Base-by-base conservation (phyloP, 1,140 invertebrate species). In the Berghia stephanieae region DNA sequence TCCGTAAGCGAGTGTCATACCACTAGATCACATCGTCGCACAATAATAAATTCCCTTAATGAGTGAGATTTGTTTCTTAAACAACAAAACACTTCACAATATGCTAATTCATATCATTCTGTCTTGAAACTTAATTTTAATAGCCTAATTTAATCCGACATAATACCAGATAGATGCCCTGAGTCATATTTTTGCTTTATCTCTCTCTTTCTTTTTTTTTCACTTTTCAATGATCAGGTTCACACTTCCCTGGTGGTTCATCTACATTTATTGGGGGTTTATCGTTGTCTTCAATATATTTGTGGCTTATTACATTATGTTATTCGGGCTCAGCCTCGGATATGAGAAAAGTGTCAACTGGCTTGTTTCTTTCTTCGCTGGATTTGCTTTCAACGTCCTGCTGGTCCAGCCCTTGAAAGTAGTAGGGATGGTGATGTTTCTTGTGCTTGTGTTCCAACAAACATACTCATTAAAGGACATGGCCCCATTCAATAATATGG, bases 281-380 rank as follows among this genome's bases (percentile, higher is more conserved):
- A 55, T 78, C 13, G 8, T 83, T 1, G 6, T 60, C 1, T 55
- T 67, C 10, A 76, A 79, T 16, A 4, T 84, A 5, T 42, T 78
- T 24, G 75, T 72, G 13, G 80, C 85, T 1, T 84, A 81, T 73
- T 82, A 84, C 69, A 75, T 83, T 34, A 84, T 85, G 80, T 70
- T 86, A 38, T 86, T 85, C 42, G 84, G 84, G 6, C 79, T 85
- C 0, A 81, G 80, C 57, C 81, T 82, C 55, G 85, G 84, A 21
- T 80, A 80, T 52, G 71, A 82, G 66, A 78, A 74, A 38, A 83
- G 81, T 77, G 60, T 83, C 10, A 75, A 83, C 24, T 86, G 83
- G 83, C 52, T 82, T 0, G 13, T 82, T 2, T 78, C 81, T 16
- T 86, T 86, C 72, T 82, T 86, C 34, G 82, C 80, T 34, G 78